Evolutionary conservation across 2,888 invertebrate species (phyloP).

Genomic region (Galerucella calmariensis): DNA sequence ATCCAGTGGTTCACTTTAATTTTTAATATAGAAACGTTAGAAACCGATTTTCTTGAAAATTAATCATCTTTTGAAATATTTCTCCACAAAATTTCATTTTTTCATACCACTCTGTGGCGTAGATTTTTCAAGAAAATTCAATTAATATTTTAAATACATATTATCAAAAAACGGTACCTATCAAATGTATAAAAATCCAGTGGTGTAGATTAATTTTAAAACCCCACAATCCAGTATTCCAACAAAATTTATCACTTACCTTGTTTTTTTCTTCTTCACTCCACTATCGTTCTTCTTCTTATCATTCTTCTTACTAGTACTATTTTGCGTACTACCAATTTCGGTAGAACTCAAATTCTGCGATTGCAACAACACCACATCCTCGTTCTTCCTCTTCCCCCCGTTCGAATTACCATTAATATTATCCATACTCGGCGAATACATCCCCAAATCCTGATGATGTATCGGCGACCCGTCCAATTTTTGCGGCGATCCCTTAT

Average conservation of each 20-base stretch:
- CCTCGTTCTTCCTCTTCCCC: conserved; percentile 61
- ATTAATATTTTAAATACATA: too few species aligned
- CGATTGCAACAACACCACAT: conserved; percentile 64
- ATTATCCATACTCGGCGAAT: conserved; percentile 57
- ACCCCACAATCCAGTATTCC: neutral
- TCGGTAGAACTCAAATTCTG: conserved; percentile 64
- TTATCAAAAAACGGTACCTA: too few species aligned
- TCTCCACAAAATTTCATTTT: too few species aligned
- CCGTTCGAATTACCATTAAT: conserved; percentile 52
- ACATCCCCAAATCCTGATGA: conserved; percentile 63
- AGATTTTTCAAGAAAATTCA: too few species aligned
- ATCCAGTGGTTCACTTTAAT: too few species aligned
- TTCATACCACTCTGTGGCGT: too few species aligned
- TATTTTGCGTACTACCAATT: conserved; percentile 55
- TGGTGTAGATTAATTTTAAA: neutral
- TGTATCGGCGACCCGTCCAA: conserved; percentile 62
- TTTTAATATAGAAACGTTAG: too few species aligned
- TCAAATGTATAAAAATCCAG: too few species aligned
- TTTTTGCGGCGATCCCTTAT: conserved; percentile 66
- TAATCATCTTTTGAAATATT: too few species aligned
- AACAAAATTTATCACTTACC: conserved; percentile 67
- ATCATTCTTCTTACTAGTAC: conserved; percentile 65
- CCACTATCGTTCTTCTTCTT: conserved; percentile 79
- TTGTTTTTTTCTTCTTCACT: conserved; percentile 92
- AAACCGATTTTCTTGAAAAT: too few species aligned